Evolutionary conservation across 2,888 invertebrate genomes (phyloP).

Genomic region (Phania funesta): DNA sequence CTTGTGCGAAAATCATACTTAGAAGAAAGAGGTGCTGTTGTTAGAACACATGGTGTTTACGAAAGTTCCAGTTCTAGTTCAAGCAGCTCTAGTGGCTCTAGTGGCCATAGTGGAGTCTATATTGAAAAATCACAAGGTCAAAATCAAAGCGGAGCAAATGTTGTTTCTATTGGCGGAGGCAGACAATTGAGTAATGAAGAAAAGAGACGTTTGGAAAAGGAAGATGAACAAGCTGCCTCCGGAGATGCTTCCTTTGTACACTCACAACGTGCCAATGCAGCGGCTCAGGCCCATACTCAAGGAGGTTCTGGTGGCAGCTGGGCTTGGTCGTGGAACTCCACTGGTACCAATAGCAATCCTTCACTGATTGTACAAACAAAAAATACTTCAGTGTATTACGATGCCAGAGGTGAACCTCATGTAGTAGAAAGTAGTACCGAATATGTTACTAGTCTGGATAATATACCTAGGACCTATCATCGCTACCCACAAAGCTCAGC

Average conservation of each 20-base stretch:
- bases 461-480: constrained; percentile 52
- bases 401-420: constrained; percentile 81
- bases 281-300: constrained; percentile 69
- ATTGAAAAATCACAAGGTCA: constrained; percentile 70
- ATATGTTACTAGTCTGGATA: constrained; percentile 66
- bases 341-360: constrained; percentile 63
- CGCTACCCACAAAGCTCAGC: constrained; percentile 65
- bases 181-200: constrained; percentile 77
- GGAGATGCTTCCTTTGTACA: constrained; percentile 81
- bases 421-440: constrained; percentile 82
- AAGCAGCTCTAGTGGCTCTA: constrained; percentile 36
- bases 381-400: constrained; percentile 79
- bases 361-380: constrained; percentile 73
- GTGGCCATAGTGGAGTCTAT: constrained; percentile 66
- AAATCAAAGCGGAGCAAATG: constrained; percentile 62
- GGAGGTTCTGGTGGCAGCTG: constrained; percentile 50
- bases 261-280: constrained; percentile 78
- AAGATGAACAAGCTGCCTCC: constrained; percentile 78
- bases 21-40: constrained; percentile 77
- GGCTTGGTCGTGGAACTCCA: constrained; percentile 70
- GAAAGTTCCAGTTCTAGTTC: constrained; percentile 33
- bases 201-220: constrained; percentile 76
- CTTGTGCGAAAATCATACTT: constrained; percentile 78
- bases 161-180: constrained; percentile 69
- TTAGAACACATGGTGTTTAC: constrained; percentile 49